These are phyloP conservation scores for Cantharis nigra DNA, from an alignment of 2,888 invertebrate genomes.

Conservation along the genomic window DNA sequence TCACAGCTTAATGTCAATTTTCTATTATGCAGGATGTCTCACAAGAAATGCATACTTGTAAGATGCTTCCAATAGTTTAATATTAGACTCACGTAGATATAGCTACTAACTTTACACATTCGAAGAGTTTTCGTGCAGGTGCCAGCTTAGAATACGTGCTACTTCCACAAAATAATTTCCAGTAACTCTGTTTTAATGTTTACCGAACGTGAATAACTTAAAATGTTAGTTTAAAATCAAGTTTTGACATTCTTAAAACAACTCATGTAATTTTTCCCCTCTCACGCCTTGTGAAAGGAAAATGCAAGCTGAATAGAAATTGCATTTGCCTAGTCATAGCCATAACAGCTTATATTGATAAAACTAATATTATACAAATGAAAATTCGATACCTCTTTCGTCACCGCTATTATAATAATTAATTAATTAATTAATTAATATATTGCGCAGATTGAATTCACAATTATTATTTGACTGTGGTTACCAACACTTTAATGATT, in stretches of 20 bases:
- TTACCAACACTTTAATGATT: neutral
- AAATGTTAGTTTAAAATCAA: conserved; percentile 6
- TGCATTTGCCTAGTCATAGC: neutral
- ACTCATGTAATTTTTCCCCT: neutral
- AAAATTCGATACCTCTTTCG: neutral
- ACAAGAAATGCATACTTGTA: conserved; percentile 17
- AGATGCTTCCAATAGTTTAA: conserved; percentile 25
- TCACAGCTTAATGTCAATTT: conserved; percentile 14
- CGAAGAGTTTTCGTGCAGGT: conserved; percentile 36
- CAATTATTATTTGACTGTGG: neutral
- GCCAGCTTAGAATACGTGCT: conserved; percentile 37
- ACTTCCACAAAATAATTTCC: conserved; percentile 38
- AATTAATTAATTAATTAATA: neutral
- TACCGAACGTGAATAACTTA: conserved; percentile 37
- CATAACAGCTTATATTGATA: neutral
- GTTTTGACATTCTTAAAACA: neutral
- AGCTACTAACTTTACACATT: conserved; percentile 44
- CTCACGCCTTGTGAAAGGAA: neutral
- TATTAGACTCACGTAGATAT: conserved; percentile 41
- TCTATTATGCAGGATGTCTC: conserved; percentile 20
- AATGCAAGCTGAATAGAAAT: neutral
- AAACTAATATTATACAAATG: neutral
- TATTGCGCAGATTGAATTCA: neutral
- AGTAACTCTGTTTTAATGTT: conserved; percentile 41
- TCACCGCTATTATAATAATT: neutral